Evolutionary conservation across 2,888 invertebrate genomes (phyloP).

Genomic region (Lycophotia porphyrea): DNA sequence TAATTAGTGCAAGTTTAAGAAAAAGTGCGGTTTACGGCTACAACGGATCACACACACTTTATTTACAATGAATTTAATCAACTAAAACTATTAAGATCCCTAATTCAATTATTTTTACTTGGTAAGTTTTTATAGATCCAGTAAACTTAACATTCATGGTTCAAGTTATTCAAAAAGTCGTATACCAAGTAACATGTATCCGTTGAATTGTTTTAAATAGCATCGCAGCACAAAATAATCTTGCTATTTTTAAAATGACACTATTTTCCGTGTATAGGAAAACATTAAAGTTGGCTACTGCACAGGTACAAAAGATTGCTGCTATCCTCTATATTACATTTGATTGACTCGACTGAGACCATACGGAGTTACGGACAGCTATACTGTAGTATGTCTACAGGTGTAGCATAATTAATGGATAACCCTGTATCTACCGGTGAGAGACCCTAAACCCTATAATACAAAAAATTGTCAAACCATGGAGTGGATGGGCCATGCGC

Average conservation of each 20-base stretch:
- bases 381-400: neutral
- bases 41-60: neutral
- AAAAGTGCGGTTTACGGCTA: no score
- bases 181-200: neutral
- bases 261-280: neutral
- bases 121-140: neutral
- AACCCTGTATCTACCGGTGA: no score
- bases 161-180: neutral
- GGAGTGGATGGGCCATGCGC: no score
- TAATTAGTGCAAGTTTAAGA: slow-evolving; percentile 33
- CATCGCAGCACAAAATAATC: neutral
- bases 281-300: neutral
- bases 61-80: neutral
- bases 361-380: no score
- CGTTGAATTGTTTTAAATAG: neutral
- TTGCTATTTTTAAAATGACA: neutral
- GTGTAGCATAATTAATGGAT: no score
- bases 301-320: neutral
- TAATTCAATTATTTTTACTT: neutral
- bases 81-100: neutral
- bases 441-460: no score
- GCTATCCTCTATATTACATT: neutral
- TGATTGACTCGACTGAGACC: neutral
- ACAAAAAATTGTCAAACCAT: no score
- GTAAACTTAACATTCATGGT: neutral